phyloP scores from a whole-genome alignment of 2,113 vertebrate species.

The Pluvialis apricaria region DNA sequence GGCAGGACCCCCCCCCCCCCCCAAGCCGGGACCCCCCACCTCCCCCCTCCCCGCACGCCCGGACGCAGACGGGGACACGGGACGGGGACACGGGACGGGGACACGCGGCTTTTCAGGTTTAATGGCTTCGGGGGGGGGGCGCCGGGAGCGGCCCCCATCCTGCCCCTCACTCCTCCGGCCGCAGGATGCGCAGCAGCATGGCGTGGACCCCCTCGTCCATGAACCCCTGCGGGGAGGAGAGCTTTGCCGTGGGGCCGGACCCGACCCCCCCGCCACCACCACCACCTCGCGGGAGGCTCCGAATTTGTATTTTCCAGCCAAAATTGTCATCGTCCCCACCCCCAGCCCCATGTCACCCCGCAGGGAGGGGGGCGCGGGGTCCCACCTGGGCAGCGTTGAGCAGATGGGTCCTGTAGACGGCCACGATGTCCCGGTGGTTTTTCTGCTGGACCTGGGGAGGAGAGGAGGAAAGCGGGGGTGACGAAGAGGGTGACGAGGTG shows the following conservation, averaged over 20 bases:
- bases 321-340: neutral
- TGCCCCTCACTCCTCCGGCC: neutral
- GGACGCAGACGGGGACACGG: neutral
- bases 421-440: constrained; percentile 64
- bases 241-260: neutral
- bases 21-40: too few species aligned
- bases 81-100: neutral
- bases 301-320: neutral
- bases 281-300: too few species aligned
- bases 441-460: constrained; percentile 65
- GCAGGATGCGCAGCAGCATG: constrained; percentile 64
- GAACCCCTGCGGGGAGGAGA: constrained; percentile 41
- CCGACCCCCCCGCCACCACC: fast-evolving
- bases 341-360: neutral
- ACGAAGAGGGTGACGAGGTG: neutral
- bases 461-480: neutral
- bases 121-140: neutral
- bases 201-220: constrained; percentile 68
- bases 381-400: constrained; percentile 72
- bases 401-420: constrained; percentile 68
- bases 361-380: fast-evolving
- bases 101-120: neutral
- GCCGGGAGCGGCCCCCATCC: fast-evolving
- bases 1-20: too few species aligned
- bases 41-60: neutral